Evolutionary conservation across 2,888 invertebrate species (phyloP), one percentile per base, ranked within the genome.

Genomic region (Synanthedon tipuliformis): DNA sequence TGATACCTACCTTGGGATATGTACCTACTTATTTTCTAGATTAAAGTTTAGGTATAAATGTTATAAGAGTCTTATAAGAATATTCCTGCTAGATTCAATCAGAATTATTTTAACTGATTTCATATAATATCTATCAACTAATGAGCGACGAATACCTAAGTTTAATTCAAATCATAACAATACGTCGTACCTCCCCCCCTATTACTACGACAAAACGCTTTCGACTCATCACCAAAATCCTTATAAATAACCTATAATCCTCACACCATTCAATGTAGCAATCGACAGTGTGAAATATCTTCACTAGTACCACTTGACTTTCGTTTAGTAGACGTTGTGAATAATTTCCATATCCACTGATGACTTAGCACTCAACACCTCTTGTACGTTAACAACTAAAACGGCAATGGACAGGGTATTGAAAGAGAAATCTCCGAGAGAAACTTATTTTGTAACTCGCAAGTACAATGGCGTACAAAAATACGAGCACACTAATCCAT

Each of bases 161-260:
- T 65, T 66, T 59, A 61, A 65, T 64, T 62, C 60, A 61, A 59
- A 66, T 34, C 45, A 13, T 18, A 52, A 52, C 27, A 50, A 49
- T 41, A 34, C 34, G 50, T 40, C 10, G 8, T 51, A 12, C 45
- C n/a, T n/a, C 41, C 4, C 45, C 53, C 45, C 53, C 50, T n/a
- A 27, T 34, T 50, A 40, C 41, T 52, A 48, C 27, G 65, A 73
- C 69, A 73, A 73, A 76, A 73, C 63, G 60, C 63, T 65, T 65
- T 61, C 23, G 64, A 67, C 63, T 64, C 68, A 70, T 71, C 69
- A 69, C 61, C 56, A 62, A 71, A 75, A 71, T 70, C 71, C 75
- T 61, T 71, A 75, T 81, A 80, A 80, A 81, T 80, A 75, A 75
- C 73, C 57, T 64, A 72, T 78, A 80, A 82, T 81, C 78, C 81